Evolutionary conservation across 2,888 invertebrate species (phyloP).

Genomic region (Rhyacophila evoluta): DNA sequence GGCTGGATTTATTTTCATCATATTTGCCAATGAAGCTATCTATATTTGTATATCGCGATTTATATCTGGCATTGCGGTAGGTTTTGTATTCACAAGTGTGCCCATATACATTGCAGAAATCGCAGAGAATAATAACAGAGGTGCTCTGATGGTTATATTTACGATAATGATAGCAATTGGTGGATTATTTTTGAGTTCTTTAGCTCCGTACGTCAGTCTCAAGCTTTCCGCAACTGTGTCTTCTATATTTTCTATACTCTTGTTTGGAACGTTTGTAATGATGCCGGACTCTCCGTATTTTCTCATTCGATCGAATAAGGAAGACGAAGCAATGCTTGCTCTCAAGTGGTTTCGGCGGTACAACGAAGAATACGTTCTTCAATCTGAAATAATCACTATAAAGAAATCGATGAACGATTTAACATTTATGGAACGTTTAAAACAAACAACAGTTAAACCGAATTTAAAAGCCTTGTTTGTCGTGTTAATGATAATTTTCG

Average conservation of each 20-base stretch:
- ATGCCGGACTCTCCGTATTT: constrained; percentile 54
- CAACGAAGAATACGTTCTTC: constrained; percentile 38
- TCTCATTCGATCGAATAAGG: constrained; percentile 49
- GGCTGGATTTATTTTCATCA: constrained; percentile 44
- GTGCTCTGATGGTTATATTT: constrained; percentile 50
- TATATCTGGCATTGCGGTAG: constrained; percentile 53
- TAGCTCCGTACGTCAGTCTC: constrained; percentile 54
- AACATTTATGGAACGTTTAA: constrained; percentile 47
- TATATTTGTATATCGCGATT: constrained; percentile 59
- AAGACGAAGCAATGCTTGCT: constrained; percentile 43
- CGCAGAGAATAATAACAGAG: constrained; percentile 54
- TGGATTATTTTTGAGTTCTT: constrained; percentile 44
- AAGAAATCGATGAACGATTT: constrained; percentile 42
- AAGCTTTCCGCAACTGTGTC: constrained; percentile 43
- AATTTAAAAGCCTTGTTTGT: constrained; percentile 52
- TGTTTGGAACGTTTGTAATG: constrained; percentile 48
- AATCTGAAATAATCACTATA: constrained; percentile 44
- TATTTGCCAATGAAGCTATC: constrained; percentile 52
- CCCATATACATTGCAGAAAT: constrained; percentile 55
- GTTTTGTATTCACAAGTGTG: constrained; percentile 49
- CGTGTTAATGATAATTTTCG: constrained; percentile 40
- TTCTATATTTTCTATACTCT: constrained; percentile 51
- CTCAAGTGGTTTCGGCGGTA: constrained; percentile 51
- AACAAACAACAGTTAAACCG: constrained; percentile 42
- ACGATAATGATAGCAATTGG: constrained; percentile 49